These are phyloP conservation scores for Platygyra sinensis DNA, from an alignment of 64 coral and sea anemone species.

Conservation along the genomic window DNA sequence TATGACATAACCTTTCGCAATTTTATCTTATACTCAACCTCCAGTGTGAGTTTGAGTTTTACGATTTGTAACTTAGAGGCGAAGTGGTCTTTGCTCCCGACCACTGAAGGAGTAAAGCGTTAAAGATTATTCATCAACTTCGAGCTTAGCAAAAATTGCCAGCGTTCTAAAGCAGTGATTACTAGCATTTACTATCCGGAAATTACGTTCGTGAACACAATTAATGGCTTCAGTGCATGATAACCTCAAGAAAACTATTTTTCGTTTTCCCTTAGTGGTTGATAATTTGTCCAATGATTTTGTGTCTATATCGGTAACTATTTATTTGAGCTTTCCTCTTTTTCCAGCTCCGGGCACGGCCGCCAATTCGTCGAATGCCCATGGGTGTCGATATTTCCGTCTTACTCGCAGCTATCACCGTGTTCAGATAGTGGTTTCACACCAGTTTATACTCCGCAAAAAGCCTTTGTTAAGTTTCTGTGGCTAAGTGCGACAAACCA, in stretches of 20 bases:
- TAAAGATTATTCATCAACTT: no score
- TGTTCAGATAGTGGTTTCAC: not conserved
- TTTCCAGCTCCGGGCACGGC: not conserved
- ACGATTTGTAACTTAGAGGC: not conserved
- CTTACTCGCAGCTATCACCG: not conserved
- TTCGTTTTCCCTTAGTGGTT: not conserved
- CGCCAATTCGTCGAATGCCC: not conserved
- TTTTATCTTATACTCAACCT: not conserved
- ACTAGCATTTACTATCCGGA: slow-evolving; percentile 17
- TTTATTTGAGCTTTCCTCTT: not conserved
- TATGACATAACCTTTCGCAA: not conserved
- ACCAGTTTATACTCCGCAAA: not conserved
- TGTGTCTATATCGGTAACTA: not conserved
- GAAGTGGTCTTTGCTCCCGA: not conserved
- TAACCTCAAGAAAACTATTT: not conserved
- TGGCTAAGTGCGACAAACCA: not conserved
- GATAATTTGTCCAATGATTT: not conserved
- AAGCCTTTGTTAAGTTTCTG: not conserved
- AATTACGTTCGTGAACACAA: slow-evolving; percentile 7
- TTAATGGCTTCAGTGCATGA: not conserved
- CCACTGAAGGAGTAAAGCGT: not conserved
- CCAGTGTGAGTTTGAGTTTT: not conserved
- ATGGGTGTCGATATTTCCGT: not conserved
- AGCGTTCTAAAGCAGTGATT: not conserved
- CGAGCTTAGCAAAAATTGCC: not conserved